Evolutionary conservation across 2,888 invertebrate genomes (phyloP).

Genomic region (Sinhomidia bicolor): DNA sequence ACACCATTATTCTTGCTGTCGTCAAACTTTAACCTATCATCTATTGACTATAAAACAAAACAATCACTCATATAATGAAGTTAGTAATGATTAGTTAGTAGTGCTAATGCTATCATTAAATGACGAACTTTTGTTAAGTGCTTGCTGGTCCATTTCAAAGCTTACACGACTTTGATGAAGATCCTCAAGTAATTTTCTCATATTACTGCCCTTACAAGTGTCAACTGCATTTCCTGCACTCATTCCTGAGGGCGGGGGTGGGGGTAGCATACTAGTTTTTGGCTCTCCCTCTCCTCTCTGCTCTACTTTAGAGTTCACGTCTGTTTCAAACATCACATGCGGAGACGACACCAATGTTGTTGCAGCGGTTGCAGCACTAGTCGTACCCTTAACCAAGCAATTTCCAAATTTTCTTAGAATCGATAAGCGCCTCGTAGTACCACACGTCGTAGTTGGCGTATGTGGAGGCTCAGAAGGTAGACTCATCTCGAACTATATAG

Average conservation of each 20-base stretch:
- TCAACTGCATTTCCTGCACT: neutral
- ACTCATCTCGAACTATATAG: neutral
- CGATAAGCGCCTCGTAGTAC: neutral
- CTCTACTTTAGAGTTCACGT: neutral
- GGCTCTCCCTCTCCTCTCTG: neutral
- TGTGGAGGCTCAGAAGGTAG: neutral
- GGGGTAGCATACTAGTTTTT: neutral
- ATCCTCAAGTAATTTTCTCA: constrained; percentile 50
- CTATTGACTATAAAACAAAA: no score
- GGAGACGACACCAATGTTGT: neutral
- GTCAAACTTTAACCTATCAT: no score
- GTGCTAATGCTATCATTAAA: no score
- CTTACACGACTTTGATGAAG: constrained; percentile 3
- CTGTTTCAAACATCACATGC: neutral
- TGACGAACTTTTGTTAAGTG: constrained; percentile 23
- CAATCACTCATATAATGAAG: no score
- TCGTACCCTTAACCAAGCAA: neutral
- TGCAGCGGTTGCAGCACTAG: neutral
- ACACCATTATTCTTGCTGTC: no score
- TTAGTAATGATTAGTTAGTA: no score
- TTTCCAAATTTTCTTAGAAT: neutral
- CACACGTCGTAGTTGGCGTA: neutral
- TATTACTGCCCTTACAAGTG: neutral
- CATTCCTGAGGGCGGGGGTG: neutral
- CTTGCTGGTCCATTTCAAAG: constrained; percentile 26